Evolutionary conservation across 2,888 invertebrate species (phyloP).

Genomic region (Pheosia gnoma): DNA sequence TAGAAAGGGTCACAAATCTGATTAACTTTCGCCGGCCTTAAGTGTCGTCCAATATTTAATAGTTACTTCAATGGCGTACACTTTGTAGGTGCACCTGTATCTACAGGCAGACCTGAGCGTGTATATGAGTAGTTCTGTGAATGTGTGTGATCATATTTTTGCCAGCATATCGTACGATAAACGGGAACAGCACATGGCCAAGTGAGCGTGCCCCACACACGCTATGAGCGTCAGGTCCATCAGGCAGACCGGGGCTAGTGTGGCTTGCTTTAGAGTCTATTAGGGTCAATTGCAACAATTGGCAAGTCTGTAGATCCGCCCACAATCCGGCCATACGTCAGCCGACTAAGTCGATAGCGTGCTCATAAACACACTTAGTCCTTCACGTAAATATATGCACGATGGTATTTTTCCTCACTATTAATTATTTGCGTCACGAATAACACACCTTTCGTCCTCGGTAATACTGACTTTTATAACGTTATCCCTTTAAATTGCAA

Average conservation of each 20-base stretch:
- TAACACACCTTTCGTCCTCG: slow-evolving; percentile 6
- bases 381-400: slow-evolving; percentile 20
- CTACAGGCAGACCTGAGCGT: no score
- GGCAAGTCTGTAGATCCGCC: slow-evolving; percentile 50
- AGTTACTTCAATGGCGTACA: no score
- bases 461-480: background rate
- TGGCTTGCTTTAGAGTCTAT: slow-evolving; percentile 44
- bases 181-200: no score
- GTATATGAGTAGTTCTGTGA: no score
- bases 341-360: slow-evolving; percentile 37
- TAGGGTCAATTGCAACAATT: slow-evolving; percentile 66
- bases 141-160: no score
- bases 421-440: slow-evolving; percentile 27
- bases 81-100: no score
- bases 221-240: no score
- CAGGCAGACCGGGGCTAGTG: no score
- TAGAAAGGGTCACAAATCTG: background rate
- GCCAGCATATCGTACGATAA: no score
- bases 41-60: slow-evolving; percentile 40
- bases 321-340: slow-evolving; percentile 34
- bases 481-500: slow-evolving; percentile 10
- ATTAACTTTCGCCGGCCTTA: slow-evolving; percentile 52
- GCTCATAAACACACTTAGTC: slow-evolving; percentile 35
- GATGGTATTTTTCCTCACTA: slow-evolving; percentile 16
- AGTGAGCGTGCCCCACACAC: no score